Conservation (phyloP, 2,797 vertebrate species). For the Emydoidea blandingii region DNA sequence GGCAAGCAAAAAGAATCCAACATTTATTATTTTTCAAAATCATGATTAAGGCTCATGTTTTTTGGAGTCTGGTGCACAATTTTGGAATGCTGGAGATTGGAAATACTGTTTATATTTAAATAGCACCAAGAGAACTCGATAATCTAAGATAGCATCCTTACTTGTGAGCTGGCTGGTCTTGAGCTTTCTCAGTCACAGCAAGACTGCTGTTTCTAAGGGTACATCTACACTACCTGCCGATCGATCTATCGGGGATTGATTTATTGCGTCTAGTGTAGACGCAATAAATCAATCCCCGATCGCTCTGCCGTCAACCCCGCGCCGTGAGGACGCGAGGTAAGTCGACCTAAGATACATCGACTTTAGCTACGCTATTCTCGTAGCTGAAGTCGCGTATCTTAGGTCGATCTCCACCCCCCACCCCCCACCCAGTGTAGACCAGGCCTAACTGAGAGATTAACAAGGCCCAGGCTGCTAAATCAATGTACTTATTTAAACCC, state of each 20-base stretch:
- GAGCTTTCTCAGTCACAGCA: background rate
- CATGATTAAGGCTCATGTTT: background rate
- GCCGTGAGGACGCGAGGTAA: no score
- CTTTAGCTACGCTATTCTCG: no score
- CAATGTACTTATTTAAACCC: background rate
- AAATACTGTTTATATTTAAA: background rate
- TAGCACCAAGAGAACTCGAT: background rate
- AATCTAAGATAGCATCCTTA: background rate
- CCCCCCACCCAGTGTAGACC: no score
- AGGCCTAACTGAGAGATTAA: background rate
- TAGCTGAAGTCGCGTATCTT: no score
- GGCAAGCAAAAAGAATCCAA: background rate
- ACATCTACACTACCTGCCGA: no score
- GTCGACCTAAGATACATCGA: no score
- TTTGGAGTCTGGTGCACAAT: background rate
- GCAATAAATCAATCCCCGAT: no score
- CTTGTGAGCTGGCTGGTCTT: background rate
- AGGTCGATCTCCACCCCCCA: no score
- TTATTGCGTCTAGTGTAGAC: no score
- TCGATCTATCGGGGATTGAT: no score
- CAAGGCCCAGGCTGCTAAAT: background rate
- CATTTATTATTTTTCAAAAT: background rate
- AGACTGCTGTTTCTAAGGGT: background rate
- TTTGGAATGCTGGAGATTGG: background rate
- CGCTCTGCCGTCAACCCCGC: no score